phyloP scores from a whole-genome alignment of 2,113 vertebrate species.

The Chascanopsetta lugubris region DNA sequence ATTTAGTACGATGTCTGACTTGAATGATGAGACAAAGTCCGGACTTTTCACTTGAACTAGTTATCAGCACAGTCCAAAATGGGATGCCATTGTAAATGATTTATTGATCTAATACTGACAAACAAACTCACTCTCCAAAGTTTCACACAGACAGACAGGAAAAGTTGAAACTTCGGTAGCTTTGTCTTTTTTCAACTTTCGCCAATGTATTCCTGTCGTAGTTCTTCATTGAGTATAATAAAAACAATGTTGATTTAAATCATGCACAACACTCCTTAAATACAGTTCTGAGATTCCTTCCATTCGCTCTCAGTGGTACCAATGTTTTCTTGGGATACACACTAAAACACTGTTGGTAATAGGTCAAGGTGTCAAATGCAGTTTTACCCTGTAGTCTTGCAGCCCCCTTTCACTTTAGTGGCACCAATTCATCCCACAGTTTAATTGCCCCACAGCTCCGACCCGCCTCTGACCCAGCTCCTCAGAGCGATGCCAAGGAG shows the following conservation, averaged over 20 bases:
- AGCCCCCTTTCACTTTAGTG: slow-evolving; percentile 2
- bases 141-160: background rate
- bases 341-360: slow-evolving; percentile 2
- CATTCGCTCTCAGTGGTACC: background rate
- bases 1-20: no score
- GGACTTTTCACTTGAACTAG: no score
- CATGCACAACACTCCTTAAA: no score
- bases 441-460: slow-evolving; percentile 40
- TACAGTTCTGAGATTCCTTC: background rate
- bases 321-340: background rate
- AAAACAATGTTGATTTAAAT: background rate
- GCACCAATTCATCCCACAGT: slow-evolving; percentile 10
- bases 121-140: background rate
- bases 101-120: background rate
- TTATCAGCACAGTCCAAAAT: slow-evolving; percentile 18
- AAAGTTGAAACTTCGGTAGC: background rate
- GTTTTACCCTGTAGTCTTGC: background rate
- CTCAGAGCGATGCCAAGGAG: background rate
- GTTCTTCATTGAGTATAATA: background rate
- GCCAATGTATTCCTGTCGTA: no score
- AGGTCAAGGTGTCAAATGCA: slow-evolving; percentile 1
- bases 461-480: slow-evolving; percentile 13
- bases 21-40: no score
- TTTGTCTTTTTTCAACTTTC: background rate
- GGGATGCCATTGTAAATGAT: background rate